Evolutionary conservation across 1,140 invertebrate genomes (phyloP).

Genomic region (Drosophila jambulina): DNA sequence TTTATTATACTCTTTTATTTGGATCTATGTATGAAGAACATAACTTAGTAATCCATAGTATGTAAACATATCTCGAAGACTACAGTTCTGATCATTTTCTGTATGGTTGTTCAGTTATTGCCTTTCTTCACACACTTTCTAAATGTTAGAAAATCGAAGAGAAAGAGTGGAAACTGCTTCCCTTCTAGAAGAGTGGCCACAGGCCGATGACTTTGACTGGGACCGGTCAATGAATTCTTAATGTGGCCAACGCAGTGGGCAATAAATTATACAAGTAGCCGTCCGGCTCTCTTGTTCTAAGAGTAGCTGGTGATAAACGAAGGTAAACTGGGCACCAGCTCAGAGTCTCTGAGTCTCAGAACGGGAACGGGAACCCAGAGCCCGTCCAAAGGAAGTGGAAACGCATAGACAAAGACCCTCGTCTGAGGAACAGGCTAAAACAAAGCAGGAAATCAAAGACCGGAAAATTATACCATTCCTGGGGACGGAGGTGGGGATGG

Average conservation of each 20-base stretch:
- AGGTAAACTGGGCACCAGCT: constrained; percentile 24
- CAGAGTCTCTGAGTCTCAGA: constrained; percentile 25
- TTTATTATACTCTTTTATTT: neutral
- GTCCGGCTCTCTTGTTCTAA: constrained; percentile 27
- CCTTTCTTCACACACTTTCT: constrained; percentile 54
- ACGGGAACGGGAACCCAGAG: constrained; percentile 37
- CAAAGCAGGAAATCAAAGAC: constrained; percentile 80
- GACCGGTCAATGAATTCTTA: constrained; percentile 81
- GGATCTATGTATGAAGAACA: too few species aligned
- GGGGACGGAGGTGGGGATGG: constrained; percentile 7
- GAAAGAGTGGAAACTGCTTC: constrained; percentile 47
- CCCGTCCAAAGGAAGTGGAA: constrained; percentile 68
- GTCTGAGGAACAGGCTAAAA: constrained; percentile 58
- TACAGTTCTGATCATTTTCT: constrained; percentile 8
- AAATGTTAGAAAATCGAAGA: constrained; percentile 50
- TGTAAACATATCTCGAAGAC: neutral
- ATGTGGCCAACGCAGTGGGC: constrained; percentile 65
- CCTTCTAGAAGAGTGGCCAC: constrained; percentile 54
- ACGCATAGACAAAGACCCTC: constrained; percentile 66
- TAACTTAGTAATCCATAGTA: neutral
- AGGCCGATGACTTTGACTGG: constrained; percentile 74
- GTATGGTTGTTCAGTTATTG: constrained; percentile 14
- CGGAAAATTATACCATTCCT: constrained; percentile 72
- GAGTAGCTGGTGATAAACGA: constrained; percentile 54
- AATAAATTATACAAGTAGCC: constrained; percentile 77